Conservation (phyloP, 1,140 invertebrate species). For the Brachionus asplanchnoidis region DNA sequence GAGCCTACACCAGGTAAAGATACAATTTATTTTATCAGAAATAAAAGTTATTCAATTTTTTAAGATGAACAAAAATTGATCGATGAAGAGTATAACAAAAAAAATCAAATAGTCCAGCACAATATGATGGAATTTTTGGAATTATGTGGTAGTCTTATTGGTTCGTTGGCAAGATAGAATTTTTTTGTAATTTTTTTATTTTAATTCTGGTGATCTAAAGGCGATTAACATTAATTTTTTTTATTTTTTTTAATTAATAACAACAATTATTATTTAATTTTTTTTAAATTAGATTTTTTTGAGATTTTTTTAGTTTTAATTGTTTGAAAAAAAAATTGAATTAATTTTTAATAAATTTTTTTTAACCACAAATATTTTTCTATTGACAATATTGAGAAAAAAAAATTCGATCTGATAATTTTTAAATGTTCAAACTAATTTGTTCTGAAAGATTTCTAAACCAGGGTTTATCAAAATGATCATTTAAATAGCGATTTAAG, state of each 20-base stretch:
- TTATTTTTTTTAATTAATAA: not conserved
- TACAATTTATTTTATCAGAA: conserved; percentile 13
- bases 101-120: conserved; percentile 61
- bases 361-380: not conserved
- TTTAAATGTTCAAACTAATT: too few species aligned
- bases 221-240: not conserved
- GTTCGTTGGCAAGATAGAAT: conserved; percentile 72
- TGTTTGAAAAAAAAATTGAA: not conserved
- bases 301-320: not conserved
- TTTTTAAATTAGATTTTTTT: too few species aligned
- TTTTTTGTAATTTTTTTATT: not conserved
- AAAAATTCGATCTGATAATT: too few species aligned
- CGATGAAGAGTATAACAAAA: conserved; percentile 45
- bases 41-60: conserved; percentile 33
- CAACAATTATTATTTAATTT: too few species aligned
- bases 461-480: too few species aligned
- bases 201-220: not conserved
- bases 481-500: too few species aligned
- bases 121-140: conserved; percentile 99
- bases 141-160: conserved; percentile 96
- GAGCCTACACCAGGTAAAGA: conserved; percentile 28
- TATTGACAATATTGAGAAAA: too few species aligned
- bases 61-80: conserved; percentile 50
- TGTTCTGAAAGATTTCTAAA: too few species aligned
- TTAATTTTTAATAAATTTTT: not conserved